Percentiles rank a stretch among this genome's conserved stretches.
Evolutionary conservation across 2,888 invertebrate genomes (phyloP).

Genomic region (Argyra leucocephala): DNA sequence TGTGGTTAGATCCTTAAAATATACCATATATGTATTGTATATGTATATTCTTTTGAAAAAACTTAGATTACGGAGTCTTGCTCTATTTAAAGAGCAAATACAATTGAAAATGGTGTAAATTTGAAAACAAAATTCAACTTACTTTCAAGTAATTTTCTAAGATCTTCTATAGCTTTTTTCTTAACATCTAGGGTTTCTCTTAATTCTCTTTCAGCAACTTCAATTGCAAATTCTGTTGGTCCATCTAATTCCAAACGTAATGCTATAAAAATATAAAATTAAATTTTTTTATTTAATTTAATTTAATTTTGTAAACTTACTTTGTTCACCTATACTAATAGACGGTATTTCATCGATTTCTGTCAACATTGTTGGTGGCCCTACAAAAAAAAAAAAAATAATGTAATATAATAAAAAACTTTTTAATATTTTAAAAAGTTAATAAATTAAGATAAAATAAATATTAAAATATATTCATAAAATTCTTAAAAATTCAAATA

Average conservation of each 20-base stretch:
- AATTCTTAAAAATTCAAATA: too few relatives aligned
- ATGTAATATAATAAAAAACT: not conserved
- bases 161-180: conserved; percentile 49
- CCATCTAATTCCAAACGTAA: conserved; percentile 57
- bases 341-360: conserved; percentile 57
- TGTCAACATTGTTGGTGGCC: conserved; percentile 63
- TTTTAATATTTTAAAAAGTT: too few relatives aligned
- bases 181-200: conserved; percentile 62
- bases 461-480: too few relatives aligned
- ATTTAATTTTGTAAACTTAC: not conserved
- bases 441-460: too few relatives aligned
- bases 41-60: too few relatives aligned
- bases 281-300: too few relatives aligned
- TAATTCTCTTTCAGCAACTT: conserved; percentile 60
- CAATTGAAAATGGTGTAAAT: too few relatives aligned
- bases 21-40: too few relatives aligned
- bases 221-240: conserved; percentile 52
- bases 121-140: too few relatives aligned
- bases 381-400: conserved; percentile 43
- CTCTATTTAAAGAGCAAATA: too few relatives aligned
- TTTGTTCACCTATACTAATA: not conserved
- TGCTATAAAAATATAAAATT: not conserved
- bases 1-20: too few relatives aligned
- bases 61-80: too few relatives aligned
- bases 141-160: conserved; percentile 54